Evolutionary conservation across 1,140 invertebrate genomes (phyloP), one percentile per base, ranked within the genome.

Genomic region (Cotesia glomerata): DNA sequence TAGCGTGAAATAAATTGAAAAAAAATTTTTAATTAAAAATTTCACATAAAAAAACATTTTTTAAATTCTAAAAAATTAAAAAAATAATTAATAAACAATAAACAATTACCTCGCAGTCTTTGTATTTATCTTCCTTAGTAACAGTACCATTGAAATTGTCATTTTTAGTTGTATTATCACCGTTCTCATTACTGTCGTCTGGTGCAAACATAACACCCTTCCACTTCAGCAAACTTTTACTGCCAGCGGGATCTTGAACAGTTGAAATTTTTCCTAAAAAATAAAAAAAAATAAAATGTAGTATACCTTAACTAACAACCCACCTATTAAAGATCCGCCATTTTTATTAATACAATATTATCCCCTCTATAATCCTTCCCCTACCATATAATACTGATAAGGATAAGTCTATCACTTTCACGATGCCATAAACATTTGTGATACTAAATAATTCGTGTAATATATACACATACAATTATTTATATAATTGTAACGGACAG

Each of bases 171-270:
- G 62, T 61, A 5, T 76, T 62, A 58, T 75, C 64, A n/a, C 78
- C 69, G 61, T 77, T 62, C 79, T 84, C 78, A 32, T 79, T 79
- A 56, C 80, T 82, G 66, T 91, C 91, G 76, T 92, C 89, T 5
- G 91, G 90, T 7, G 91, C 91, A 77, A 94, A 90, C 79, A 92
- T 90, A 9, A 93, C 90, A 63, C 92, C 93, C 84, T 94, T 95
- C 93, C 93, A 94, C 86, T 94, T 94, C 5, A 91, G 74, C 26
- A 91, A 80, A 5, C 90, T 88, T 73, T 88, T 87, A 66, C 85
- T 87, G 49, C 88, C 86, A 18, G 54, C 84, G 4, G 83, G 86
- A 76, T 87, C 82, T n/a, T 87, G 81, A 9, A 72, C 77, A 56
- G 79, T 80, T 71, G 83, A 72, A 54, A 83, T 74, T 79, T 81